Evolutionary conservation across 2,113 vertebrate species (phyloP).

Genomic region (Sinocyclocheilus anshuiensis): DNA sequence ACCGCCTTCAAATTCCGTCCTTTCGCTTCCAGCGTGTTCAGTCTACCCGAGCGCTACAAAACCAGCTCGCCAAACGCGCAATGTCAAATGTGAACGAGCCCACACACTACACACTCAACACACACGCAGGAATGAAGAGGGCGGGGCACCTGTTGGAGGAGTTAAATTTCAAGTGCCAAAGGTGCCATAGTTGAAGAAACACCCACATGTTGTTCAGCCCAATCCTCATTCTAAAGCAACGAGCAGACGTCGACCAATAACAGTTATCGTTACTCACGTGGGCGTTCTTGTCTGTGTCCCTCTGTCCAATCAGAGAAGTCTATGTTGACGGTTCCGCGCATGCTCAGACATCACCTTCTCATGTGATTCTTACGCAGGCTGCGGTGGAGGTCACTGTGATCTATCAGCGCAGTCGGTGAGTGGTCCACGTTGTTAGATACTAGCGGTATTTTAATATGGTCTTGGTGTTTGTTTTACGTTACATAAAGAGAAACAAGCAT

Average conservation of each 20-base stretch:
- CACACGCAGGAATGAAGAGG: no score
- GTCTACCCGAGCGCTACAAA: no score
- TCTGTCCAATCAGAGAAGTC: slow-evolving; percentile 64
- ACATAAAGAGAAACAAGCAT: background rate
- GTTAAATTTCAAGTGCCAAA: background rate
- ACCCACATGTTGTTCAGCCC: background rate
- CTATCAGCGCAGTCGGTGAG: slow-evolving; percentile 65
- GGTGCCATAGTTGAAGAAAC: background rate
- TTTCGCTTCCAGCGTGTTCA: no score
- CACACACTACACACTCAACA: no score
- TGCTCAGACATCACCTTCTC: slow-evolving; percentile 55
- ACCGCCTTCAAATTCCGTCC: no score
- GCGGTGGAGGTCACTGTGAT: slow-evolving; percentile 75
- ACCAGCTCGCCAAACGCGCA: no score
- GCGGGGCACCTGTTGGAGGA: no score
- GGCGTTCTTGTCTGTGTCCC: background rate
- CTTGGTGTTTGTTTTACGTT: no score
- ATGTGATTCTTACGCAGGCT: slow-evolving; percentile 64
- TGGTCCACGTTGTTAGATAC: background rate
- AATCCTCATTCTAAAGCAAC: background rate
- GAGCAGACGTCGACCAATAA: background rate
- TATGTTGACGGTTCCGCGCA: slow-evolving; percentile 60
- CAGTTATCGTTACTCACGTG: background rate
- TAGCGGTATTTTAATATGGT: background rate
- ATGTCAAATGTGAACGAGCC: no score